These are phyloP conservation scores for Chiridota heheva DNA, from an alignment of 35 echinoderm and acorn worm genomes.

Conservation along the genomic window DNA sequence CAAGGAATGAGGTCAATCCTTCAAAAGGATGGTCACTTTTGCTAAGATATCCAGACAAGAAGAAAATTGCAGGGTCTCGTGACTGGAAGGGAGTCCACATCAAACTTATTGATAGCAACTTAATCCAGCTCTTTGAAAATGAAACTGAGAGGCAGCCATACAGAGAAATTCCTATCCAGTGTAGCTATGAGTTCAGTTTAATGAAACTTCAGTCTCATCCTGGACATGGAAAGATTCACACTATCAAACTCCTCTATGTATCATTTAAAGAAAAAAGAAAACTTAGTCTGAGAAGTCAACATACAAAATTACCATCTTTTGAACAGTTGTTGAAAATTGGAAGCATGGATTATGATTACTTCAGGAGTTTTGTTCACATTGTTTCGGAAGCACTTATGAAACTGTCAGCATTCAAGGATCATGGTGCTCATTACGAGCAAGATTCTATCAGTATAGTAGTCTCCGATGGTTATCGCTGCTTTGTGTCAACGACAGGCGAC, in stretches of 20 bases:
- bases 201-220: conserved; percentile 68
- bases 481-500: conserved; percentile 64
- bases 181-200: conserved; percentile 74
- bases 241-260: conserved; percentile 82
- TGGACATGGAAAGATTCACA: conserved; percentile 88
- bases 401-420: conserved; percentile 57
- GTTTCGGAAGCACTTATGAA: conserved; percentile 90
- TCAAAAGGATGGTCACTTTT: conserved; percentile 78
- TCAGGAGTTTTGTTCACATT: conserved; percentile 58
- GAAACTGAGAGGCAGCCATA: conserved; percentile 63
- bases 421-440: conserved; percentile 73
- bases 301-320: conserved; percentile 46
- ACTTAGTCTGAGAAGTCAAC: conserved; percentile 21
- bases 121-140: conserved; percentile 68
- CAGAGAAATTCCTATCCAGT: conserved; percentile 88
- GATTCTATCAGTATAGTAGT: conserved; percentile 76
- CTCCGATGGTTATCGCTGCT: conserved; percentile 60
- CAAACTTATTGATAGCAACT: conserved; percentile 74
- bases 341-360: conserved; percentile 58
- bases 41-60: conserved; percentile 87
- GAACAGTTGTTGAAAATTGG: conserved; percentile 85
- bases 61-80: conserved; percentile 80
- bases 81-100: conserved; percentile 83
- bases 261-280: conserved; percentile 86
- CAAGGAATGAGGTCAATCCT: conserved; percentile 46